These are phyloP conservation scores for Cantharis nigra DNA, from an alignment of 2,888 invertebrate genomes.

Conservation along the genomic window DNA sequence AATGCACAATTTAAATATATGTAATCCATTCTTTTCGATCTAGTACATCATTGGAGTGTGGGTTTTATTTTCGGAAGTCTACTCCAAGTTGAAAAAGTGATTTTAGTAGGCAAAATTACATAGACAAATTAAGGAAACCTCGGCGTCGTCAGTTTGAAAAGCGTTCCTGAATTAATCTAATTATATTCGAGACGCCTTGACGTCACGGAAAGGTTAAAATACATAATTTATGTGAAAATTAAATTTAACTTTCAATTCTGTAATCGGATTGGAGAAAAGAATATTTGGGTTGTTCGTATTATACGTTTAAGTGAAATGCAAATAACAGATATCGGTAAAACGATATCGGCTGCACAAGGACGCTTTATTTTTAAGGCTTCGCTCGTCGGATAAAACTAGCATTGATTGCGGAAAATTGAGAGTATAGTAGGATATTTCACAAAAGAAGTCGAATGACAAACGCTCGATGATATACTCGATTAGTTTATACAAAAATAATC, in stretches of 20 bases:
- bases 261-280: neutral
- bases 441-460: neutral
- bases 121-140: slow-evolving; percentile 11
- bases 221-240: neutral
- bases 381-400: neutral
- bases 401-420: neutral
- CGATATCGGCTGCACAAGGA: neutral
- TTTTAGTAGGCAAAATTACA: neutral
- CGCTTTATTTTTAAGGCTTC: neutral
- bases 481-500: neutral
- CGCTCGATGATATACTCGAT: neutral
- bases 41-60: too few relatives aligned
- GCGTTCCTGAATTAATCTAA: slow-evolving; percentile 4
- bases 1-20: neutral
- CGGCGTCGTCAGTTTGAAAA: slow-evolving; percentile 10
- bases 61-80: neutral
- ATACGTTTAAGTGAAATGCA: neutral
- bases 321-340: neutral
- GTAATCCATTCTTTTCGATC: too few relatives aligned
- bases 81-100: neutral
- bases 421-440: neutral
- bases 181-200: slow-evolving; percentile 10
- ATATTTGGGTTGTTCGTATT: neutral
- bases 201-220: slow-evolving; percentile 7
- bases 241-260: neutral